Evolutionary conservation across 2,797 vertebrate genomes (phyloP).

Genomic region (Lindbergichthys nudifrons): DNA sequence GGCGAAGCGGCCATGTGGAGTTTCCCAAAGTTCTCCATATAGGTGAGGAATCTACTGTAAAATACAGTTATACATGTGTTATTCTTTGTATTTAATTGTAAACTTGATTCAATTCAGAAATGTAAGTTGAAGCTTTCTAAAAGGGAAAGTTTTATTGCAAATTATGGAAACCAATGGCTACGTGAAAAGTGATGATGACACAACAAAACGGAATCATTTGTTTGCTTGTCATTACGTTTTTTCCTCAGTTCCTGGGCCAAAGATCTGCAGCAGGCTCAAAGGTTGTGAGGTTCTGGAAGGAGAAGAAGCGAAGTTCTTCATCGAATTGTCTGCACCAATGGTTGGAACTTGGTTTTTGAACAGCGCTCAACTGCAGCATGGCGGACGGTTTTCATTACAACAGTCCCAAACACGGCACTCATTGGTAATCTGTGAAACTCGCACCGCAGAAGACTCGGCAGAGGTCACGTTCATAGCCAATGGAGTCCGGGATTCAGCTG

Average conservation of each 20-base stretch:
- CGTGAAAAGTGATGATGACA: background rate
- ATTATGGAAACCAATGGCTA: background rate
- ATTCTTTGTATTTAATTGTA: background rate
- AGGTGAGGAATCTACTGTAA: slow-evolving; percentile 81
- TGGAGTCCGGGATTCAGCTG: slow-evolving; percentile 86
- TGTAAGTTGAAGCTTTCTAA: background rate
- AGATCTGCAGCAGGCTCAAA: slow-evolving; percentile 83
- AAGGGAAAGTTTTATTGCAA: background rate
- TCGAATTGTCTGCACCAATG: slow-evolving; percentile 87
- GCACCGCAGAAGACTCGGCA: slow-evolving; percentile 76
- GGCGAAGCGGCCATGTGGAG: slow-evolving; percentile 89
- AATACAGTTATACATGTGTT: background rate
- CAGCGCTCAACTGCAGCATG: slow-evolving; percentile 80
- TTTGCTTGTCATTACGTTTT: background rate
- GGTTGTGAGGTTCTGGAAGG: slow-evolving; percentile 79
- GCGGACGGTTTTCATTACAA: slow-evolving; percentile 72
- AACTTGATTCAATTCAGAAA: background rate
- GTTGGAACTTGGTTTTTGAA: slow-evolving; percentile 91
- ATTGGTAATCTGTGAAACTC: slow-evolving; percentile 78
- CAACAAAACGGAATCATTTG: background rate
- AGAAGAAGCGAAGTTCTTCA: slow-evolving; percentile 87
- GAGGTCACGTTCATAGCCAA: slow-evolving; percentile 90
- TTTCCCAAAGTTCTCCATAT: slow-evolving; percentile 91
- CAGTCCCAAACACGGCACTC: slow-evolving; percentile 82
- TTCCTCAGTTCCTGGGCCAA: slow-evolving; percentile 88